Evolutionary conservation across 1,140 invertebrate genomes (phyloP).

Genomic region (Triops longicaudatus): DNA sequence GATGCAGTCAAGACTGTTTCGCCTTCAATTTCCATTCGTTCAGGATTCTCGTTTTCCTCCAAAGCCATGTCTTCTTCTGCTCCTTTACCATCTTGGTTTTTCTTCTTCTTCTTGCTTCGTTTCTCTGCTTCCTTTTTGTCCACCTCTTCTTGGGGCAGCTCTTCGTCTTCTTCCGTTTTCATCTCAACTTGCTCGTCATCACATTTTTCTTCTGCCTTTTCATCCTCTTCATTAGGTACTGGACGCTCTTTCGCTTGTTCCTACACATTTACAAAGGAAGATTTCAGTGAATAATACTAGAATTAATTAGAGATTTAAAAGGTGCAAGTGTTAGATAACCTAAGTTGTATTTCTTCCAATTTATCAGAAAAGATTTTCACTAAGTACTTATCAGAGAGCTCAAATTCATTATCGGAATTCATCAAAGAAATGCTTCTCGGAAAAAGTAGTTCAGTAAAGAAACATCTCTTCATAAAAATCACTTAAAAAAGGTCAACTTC

Average conservation of each 20-base stretch:
- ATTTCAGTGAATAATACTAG: too few relatives aligned
- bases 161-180: constrained; percentile 28
- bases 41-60: constrained; percentile 40
- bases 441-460: too few relatives aligned
- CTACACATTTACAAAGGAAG: constrained; percentile 36
- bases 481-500: too few relatives aligned
- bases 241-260: constrained; percentile 72
- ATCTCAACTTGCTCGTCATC: neutral
- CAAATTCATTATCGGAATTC: too few relatives aligned
- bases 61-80: constrained; percentile 32
- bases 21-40: constrained; percentile 61
- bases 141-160: constrained; percentile 33
- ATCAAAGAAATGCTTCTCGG: too few relatives aligned
- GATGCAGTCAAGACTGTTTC: constrained; percentile 57
- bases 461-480: too few relatives aligned
- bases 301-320: too few relatives aligned
- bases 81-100: constrained; percentile 28
- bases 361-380: too few relatives aligned
- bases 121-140: constrained; percentile 29
- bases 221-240: constrained; percentile 50
- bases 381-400: too few relatives aligned
- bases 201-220: constrained; percentile 45
- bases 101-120: constrained; percentile 29
- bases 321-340: too few relatives aligned
- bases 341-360: too few relatives aligned